Conservation (phyloP, 2,888 invertebrate species). For the Argynnis bischoffii region DNA sequence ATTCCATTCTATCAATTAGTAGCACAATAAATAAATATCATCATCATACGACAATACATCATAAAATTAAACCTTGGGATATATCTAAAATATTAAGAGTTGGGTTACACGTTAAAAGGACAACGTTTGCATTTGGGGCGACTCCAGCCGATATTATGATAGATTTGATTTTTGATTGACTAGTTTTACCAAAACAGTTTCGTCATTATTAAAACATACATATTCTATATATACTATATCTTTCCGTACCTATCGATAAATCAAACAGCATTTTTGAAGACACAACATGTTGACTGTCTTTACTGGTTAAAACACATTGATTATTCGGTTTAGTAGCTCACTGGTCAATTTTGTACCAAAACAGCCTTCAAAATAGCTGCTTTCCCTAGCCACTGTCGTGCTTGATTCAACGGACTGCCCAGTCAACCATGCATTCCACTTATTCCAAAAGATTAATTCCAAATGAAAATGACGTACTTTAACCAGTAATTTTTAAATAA, state of each 20-base stretch:
- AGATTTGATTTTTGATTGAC: slow-evolving; percentile 11
- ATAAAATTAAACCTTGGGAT: not conserved
- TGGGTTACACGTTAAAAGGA: slow-evolving; percentile 2
- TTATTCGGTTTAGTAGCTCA: too few relatives aligned
- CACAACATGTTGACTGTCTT: not conserved
- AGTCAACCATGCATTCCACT: not conserved
- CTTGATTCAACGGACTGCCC: not conserved
- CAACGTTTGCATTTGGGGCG: slow-evolving; percentile 4
- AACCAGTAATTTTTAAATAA: not conserved
- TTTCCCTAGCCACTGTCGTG: not conserved
- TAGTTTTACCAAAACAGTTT: not conserved
- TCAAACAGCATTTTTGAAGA: not conserved
- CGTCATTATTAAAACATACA: not conserved
- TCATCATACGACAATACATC: not conserved
- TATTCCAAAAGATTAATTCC: not conserved
- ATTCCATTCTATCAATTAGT: not conserved
- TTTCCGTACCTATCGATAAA: too few relatives aligned
- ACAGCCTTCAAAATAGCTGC: not conserved
- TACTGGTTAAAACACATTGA: not conserved
- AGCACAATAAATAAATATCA: not conserved
- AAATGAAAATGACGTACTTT: not conserved
- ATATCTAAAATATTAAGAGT: not conserved
- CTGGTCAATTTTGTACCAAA: not conserved
- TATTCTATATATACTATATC: too few relatives aligned
- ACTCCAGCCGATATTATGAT: slow-evolving; percentile 1